Percentiles rank a stretch among this genome's conserved stretches.
Evolutionary conservation across 1,140 invertebrate species (phyloP).

Genomic region (Thaumetopoea pityocampa): DNA sequence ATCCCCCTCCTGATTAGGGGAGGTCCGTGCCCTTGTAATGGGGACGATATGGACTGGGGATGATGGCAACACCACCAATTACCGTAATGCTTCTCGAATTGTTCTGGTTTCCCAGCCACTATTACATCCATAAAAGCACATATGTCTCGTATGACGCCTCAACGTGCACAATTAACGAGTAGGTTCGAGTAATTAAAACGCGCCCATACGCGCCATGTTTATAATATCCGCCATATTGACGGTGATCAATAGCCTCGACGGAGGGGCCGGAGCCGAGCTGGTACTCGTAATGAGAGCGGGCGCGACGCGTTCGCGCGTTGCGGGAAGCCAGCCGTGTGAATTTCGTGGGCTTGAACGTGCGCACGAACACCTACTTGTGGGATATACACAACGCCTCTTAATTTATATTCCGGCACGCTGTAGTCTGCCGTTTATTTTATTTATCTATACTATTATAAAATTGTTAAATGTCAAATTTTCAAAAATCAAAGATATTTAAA

Average conservation of each 20-base stretch:
- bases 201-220: constrained; percentile 17
- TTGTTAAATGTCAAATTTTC: no score
- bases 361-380: constrained; percentile 26
- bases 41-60: no score
- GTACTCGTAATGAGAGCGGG: constrained; percentile 62
- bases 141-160: no score
- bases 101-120: no score
- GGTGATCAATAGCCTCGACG: constrained; percentile 53
- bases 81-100: no score
- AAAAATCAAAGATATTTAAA: no score
- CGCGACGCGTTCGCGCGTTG: constrained; percentile 62
- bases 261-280: constrained; percentile 44
- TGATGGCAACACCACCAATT: no score
- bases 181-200: constrained; percentile 11
- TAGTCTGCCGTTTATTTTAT: no score
- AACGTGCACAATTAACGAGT: constrained; percentile 11
- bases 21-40: no score
- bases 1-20: no score
- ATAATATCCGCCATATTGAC: constrained; percentile 36
- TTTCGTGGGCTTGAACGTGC: constrained; percentile 49
- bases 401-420: constrained; percentile 8
- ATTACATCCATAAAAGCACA: no score
- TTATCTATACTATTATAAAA: no score
- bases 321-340: constrained; percentile 56
- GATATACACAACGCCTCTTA: constrained; percentile 10